phyloP scores from a whole-genome alignment of 2,888 invertebrate genomes.

The Spilarctia lutea region DNA sequence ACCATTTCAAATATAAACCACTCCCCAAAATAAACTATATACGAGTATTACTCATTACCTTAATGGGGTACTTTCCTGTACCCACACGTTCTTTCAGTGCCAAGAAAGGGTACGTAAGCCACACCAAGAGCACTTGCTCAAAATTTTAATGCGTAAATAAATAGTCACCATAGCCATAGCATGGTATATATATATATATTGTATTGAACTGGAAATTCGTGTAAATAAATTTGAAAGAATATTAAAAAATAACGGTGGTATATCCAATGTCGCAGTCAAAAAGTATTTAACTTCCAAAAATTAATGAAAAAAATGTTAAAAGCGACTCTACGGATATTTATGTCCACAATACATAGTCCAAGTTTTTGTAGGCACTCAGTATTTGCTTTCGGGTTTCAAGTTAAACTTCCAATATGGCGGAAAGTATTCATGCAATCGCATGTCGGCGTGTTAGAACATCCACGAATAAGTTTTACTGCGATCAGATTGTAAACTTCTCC shows the following conservation, averaged over 20 bases:
- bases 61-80: too few relatives aligned
- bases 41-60: too few relatives aligned
- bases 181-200: too few relatives aligned
- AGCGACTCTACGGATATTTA: conserved; percentile 52
- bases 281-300: not conserved
- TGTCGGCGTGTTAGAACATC: conserved; percentile 70
- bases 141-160: too few relatives aligned
- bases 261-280: too few relatives aligned
- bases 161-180: too few relatives aligned
- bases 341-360: conserved; percentile 68
- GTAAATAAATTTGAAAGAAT: not conserved
- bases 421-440: conserved; percentile 81
- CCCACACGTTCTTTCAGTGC: too few relatives aligned
- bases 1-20: too few relatives aligned
- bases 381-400: conserved; percentile 82
- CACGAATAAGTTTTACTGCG: conserved; percentile 72
- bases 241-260: too few relatives aligned
- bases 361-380: conserved; percentile 82
- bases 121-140: too few relatives aligned
- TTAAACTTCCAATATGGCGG: conserved; percentile 80
- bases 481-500: conserved; percentile 74
- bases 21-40: too few relatives aligned
- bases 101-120: too few relatives aligned
- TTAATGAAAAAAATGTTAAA: not conserved
- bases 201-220: not conserved